A percentile compares a stretch with the other conserved stretches of the same genome.
Evolutionary conservation across 2,797 vertebrate species (phyloP).

Genomic region (Halcyon chelicuti): DNA sequence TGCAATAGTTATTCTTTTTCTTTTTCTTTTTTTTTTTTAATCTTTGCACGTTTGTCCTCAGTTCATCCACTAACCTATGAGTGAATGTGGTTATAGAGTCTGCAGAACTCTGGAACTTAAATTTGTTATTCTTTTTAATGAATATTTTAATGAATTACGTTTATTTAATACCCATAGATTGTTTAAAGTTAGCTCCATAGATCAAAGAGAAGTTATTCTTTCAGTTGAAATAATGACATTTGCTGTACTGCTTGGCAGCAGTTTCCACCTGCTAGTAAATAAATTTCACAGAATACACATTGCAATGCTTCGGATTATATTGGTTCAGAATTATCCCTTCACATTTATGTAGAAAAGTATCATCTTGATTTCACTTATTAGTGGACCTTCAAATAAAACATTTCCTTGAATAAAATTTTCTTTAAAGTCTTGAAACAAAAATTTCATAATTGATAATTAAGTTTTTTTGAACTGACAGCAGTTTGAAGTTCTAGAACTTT

Average conservation of each 20-base stretch:
- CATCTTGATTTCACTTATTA: background rate
- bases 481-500: background rate
- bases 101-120: background rate
- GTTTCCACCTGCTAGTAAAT: background rate
- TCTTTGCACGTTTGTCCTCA: conserved; percentile 21
- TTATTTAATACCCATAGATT: background rate
- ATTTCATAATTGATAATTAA: background rate
- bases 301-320: background rate
- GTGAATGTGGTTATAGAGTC: background rate
- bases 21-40: background rate
- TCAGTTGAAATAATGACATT: background rate
- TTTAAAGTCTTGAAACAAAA: background rate
- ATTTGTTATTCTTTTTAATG: background rate
- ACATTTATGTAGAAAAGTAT: background rate
- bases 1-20: conserved; percentile 2
- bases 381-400: background rate
- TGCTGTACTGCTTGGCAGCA: background rate
- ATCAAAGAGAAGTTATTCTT: background rate
- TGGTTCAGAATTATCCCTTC: background rate
- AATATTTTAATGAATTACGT: background rate
- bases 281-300: background rate
- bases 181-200: background rate
- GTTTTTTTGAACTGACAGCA: background rate
- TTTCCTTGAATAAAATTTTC: background rate
- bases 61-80: background rate